Conservation (phyloP, 2,888 invertebrate species). For the Drymonia ruficornis region DNA sequence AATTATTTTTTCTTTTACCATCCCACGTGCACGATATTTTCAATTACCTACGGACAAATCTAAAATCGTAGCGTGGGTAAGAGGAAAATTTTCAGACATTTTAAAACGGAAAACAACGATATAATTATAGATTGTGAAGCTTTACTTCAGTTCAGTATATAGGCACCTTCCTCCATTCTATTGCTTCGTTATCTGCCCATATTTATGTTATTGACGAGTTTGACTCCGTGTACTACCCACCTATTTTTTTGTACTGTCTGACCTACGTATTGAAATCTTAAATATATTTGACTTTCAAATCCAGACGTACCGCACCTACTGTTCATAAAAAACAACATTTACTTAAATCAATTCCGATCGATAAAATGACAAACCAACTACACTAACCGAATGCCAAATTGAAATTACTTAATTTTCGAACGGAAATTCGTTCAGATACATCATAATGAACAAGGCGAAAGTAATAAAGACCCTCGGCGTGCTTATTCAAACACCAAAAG, state of each 20-base stretch:
- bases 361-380: neutral
- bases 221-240: neutral
- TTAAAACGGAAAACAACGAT: neutral
- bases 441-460: conserved; percentile 14
- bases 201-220: too few species aligned
- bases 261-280: neutral
- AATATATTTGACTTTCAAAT: neutral
- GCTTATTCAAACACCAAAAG: conserved; percentile 47
- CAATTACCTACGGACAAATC: neutral
- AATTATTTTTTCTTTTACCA: too few species aligned
- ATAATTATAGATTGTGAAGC: too few species aligned
- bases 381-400: neutral
- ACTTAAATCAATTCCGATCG: too few species aligned
- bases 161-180: neutral
- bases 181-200: too few species aligned
- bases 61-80: neutral
- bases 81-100: neutral
- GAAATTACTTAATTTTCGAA: neutral
- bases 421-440: neutral
- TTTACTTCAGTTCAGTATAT: too few species aligned
- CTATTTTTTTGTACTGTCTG: too few species aligned
- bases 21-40: neutral
- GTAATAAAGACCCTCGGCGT: conserved; percentile 43
- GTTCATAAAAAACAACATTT: too few species aligned
- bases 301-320: too few species aligned